Evolutionary conservation across 2,113 vertebrate genomes (phyloP).

Genomic region (Myiozetetes cayanensis): DNA sequence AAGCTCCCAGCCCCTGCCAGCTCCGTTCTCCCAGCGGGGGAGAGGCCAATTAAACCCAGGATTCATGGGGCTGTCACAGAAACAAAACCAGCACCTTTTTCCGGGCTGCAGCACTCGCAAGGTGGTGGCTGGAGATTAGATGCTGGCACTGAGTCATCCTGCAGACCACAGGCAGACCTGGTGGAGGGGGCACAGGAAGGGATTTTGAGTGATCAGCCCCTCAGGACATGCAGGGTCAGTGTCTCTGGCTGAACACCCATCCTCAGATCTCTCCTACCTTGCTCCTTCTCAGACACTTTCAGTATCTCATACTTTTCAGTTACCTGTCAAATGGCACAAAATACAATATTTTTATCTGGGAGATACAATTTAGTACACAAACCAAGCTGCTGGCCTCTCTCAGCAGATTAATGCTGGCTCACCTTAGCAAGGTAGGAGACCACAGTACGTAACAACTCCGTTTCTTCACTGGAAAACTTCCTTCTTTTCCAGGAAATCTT

Average conservation of each 20-base stretch:
- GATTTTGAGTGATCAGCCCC: background rate
- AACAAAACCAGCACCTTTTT: background rate
- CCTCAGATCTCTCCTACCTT: background rate
- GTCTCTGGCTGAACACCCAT: background rate
- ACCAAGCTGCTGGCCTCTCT: background rate
- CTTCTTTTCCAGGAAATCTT: background rate
- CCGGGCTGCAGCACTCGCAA: background rate
- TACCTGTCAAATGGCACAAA: background rate
- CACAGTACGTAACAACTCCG: rapidly evolving
- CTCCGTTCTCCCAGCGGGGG: background rate
- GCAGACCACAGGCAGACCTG: background rate
- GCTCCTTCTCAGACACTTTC: background rate
- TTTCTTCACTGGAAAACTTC: background rate
- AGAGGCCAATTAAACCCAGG: background rate
- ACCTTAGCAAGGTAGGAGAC: background rate
- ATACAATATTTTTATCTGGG: background rate
- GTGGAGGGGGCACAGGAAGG: background rate
- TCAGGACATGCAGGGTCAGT: background rate
- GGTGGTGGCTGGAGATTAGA: background rate
- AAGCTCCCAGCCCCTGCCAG: background rate
- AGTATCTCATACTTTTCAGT: background rate
- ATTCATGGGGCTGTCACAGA: background rate
- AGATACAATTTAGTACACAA: background rate
- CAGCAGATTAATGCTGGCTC: background rate
- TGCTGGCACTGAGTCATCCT: background rate